Conservation (phyloP, 1,140 invertebrate genomes). For the Sycobia sp. region DNA sequence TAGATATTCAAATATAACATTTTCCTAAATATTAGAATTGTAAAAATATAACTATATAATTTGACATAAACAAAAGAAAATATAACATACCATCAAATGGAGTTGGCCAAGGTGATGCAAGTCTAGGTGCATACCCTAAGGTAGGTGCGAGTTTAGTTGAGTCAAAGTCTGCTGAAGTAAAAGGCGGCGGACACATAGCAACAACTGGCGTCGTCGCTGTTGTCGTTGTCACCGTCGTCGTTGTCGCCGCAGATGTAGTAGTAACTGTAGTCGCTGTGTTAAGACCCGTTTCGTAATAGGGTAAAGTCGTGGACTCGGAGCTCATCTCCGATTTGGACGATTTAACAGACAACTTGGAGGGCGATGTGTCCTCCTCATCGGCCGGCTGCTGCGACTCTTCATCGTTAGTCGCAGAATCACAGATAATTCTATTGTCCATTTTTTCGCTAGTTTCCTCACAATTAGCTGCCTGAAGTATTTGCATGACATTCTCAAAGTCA, state of each 20-base stretch:
- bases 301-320: background rate
- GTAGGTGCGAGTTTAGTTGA: background rate
- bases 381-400: background rate
- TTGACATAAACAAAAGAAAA: too few relatives aligned
- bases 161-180: background rate
- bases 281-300: background rate
- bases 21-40: background rate
- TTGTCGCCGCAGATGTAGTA: background rate
- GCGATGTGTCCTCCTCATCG: background rate
- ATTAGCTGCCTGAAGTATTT: slow-evolving; percentile 7
- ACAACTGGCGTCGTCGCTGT: background rate
- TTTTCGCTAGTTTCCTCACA: background rate
- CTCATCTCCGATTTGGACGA: background rate
- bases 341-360: background rate
- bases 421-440: background rate
- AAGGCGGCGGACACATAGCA: slow-evolving; percentile 25
- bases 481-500: slow-evolving; percentile 28
- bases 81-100: slow-evolving; percentile 7
- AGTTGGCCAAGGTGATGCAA: slow-evolving; percentile 14
- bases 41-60: too few relatives aligned
- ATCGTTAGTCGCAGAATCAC: slow-evolving; percentile 8
- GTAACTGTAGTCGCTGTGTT: background rate
- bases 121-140: slow-evolving; percentile 24
- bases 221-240: background rate
- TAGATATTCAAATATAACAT: background rate